A percentile compares a stretch with the other conserved stretches of the same genome.
Conservation (phyloP, 2,113 vertebrate genomes). For the Syngnathoides biaculeatus region DNA sequence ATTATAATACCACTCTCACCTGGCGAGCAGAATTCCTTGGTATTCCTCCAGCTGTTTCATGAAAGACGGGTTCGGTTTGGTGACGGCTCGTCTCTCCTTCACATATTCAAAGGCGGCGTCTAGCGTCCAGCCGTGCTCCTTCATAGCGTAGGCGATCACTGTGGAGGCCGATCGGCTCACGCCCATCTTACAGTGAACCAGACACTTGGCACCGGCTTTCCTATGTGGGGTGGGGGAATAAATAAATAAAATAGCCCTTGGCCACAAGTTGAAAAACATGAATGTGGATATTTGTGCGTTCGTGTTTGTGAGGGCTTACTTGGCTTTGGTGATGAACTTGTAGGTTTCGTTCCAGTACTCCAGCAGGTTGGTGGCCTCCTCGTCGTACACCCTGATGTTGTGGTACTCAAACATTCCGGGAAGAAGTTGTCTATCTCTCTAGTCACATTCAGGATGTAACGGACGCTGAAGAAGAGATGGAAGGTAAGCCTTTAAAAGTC, state of each 20-base stretch:
- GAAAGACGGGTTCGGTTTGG: conserved; percentile 95
- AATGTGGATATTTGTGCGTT: background rate
- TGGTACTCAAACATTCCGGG: conserved; percentile 92
- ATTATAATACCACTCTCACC: conserved; percentile 62
- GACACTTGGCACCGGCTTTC: conserved; percentile 92
- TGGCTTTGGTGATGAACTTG: conserved; percentile 99
- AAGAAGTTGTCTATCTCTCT: conserved; percentile 98
- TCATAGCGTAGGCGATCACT: conserved; percentile 97
- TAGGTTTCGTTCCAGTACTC: conserved; percentile 98
- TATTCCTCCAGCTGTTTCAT: conserved; percentile 98
- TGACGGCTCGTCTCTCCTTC: conserved; percentile 87
- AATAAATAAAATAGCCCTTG: background rate
- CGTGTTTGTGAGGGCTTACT: conserved; percentile 65
- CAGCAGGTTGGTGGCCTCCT: conserved; percentile 95
- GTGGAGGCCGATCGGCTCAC: conserved; percentile 96
- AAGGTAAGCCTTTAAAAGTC: background rate
- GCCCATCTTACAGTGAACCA: conserved; percentile 99
- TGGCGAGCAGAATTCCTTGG: conserved; percentile 95
- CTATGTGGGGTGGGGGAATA: conserved; percentile 49
- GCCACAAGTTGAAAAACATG: background rate
- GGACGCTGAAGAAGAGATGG: conserved; percentile 71
- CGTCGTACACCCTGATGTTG: conserved; percentile 95
- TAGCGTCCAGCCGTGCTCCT: conserved; percentile 96
- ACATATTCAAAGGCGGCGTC: conserved; percentile 89
- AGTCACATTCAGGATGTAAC: conserved; percentile 95